These are phyloP conservation scores for Ficedula albicollis DNA, from an alignment of 2,797 vertebrate species.

Conservation along the genomic window DNA sequence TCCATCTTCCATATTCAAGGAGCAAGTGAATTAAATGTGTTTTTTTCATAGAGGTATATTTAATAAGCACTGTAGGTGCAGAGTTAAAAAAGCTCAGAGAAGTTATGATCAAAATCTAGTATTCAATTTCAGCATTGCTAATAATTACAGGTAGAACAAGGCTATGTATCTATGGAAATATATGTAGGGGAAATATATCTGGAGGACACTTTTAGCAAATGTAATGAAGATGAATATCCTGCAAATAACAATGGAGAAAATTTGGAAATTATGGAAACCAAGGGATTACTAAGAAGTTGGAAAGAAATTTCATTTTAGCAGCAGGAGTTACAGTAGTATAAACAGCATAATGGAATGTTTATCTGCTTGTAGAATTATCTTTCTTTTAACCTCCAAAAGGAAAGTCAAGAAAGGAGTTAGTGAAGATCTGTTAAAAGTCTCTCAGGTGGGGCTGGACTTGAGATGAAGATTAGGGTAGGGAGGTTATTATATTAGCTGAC, in stretches of 20 bases:
- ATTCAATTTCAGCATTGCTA: too few relatives aligned
- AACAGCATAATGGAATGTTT: not conserved
- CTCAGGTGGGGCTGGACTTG: not conserved
- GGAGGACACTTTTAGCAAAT: not conserved
- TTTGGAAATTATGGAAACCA: not conserved
- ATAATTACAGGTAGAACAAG: too few relatives aligned
- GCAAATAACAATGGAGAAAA: not conserved
- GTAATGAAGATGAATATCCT: not conserved
- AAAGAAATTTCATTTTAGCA: not conserved
- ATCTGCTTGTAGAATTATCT: not conserved
- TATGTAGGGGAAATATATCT: not conserved
- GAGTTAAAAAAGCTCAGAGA: not conserved
- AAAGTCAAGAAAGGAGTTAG: not conserved
- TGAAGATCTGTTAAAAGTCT: not conserved
- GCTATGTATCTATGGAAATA: not conserved
- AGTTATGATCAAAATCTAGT: too few relatives aligned
- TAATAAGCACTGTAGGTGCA: not conserved
- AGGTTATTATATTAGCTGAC: not conserved
- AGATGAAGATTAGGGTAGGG: not conserved
- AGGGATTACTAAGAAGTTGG: not conserved
- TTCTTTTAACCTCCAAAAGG: not conserved
- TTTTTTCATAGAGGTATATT: not conserved
- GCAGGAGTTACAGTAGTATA: not conserved
- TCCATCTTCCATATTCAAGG: not conserved
- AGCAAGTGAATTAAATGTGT: not conserved